Base-by-base conservation (phyloP, 2,113 vertebrate species). In the Pantherophis guttatus region DNA sequence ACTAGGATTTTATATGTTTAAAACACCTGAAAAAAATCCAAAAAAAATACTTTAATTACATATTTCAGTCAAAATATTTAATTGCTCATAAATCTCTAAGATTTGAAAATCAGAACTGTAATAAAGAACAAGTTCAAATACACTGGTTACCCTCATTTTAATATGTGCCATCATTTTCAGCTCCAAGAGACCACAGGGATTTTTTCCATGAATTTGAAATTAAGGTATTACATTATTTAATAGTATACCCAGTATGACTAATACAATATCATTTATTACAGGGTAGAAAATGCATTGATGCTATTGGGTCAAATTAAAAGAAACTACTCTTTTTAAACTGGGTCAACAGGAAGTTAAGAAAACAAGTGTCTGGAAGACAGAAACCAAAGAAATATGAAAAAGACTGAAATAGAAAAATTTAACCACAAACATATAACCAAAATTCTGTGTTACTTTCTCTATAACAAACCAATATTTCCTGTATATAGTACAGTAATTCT, bases 81-180 rank as follows among this genome's bases (percentile, higher is more conserved):
- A 52, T 1, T 62, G 86, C 65, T 86, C 92, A 0, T 62, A 92
- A 88, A 33, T 92, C 90, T 87, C 55, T 89, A 50, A 21, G 59
- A 94, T 92, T 95, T 93, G 93, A 13, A 94, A 58, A 91, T 50
- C 88, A 90, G 88, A 33, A 86, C 48, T 90, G 55, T 8, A 26
- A 24, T 29, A 85, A 44, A 19, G 17, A 39, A 90, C 29, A 26
- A 10, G 23, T 53, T 87, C 81, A 65, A 90, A 24, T 62, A 81
- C 33, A 81, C 70, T 9, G 17, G 21, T 81, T 81, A 81, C 2
- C 3, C 33, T 2, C 6, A 39, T 81, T 39, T 81, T 33, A 39
- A 39, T 39, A 81, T 81, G 17, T 81, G 1, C 15, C 33, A 81
- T 81, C 70, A 81, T 81, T 81, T 81, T 81, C 33, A 81, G 33